Evolutionary conservation across 2,113 vertebrate species (phyloP), one percentile per base, ranked within the genome.

Genomic region (Caretta caretta): DNA sequence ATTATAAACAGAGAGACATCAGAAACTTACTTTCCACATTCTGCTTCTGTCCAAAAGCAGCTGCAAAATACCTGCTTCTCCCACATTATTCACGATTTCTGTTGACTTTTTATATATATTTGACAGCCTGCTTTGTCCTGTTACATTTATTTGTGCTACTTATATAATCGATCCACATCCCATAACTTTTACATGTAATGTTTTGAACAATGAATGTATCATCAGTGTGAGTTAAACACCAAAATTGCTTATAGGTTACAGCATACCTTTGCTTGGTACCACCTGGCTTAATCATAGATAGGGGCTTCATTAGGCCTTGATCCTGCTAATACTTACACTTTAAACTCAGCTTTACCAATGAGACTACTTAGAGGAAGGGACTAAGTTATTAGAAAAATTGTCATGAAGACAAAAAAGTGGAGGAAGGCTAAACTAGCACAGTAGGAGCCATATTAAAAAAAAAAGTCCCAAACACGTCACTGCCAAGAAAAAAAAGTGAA

Each of bases 1-100:
- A 82, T 94, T 96, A 93, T 42, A 88, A 92, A 69, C 46, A 96
- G 96, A 97, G 96, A 80, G 57, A 25, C 22, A 65, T 89, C 96
- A 85, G 80, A 89, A 97, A 96, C 72, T 72, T 35, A 1, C 50
- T 90, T 96, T 96, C 87, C 53, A 89, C 82, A 92, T 89, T 72
- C 82, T 94, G 85, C 93, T 75, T 92, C 90, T 35, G 5, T 86
- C 85, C 76, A 69, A 82, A 93, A 92, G 78, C 90, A 97, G 91
- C 94, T 97, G 91, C 84, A 95, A 93, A 93, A 69, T 79, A 69
- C 72, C 94, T 93, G 25, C 75, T 95, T 91, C 65, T 53, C 92
- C 91, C 89, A 90, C 91, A 84, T 10, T 56, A 80, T 97, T 96
- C 75, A 83, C 75, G 57, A 90, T 93, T 97, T 94, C 11, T 83